These are phyloP conservation scores for Ellobium chinense DNA, from an alignment of 2,888 invertebrate genomes.

Conservation along the genomic window DNA sequence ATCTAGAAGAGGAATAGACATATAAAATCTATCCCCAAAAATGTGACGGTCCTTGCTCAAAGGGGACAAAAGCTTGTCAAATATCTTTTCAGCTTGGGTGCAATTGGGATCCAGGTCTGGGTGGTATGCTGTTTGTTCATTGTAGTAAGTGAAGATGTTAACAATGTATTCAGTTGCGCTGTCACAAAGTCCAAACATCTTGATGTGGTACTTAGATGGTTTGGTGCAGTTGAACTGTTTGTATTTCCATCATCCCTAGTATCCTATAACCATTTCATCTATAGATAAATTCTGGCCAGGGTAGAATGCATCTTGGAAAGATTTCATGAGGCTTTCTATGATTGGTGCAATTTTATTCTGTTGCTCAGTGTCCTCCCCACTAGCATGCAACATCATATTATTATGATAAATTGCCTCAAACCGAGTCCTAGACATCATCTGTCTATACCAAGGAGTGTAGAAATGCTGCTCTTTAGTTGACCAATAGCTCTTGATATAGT, in stretches of 20 bases:
- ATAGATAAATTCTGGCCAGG: not conserved
- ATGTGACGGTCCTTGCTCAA: not conserved
- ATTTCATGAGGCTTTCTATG: not conserved
- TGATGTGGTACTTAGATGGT: not conserved
- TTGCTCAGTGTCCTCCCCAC: not conserved
- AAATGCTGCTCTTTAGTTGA: not conserved
- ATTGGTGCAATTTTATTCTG: not conserved
- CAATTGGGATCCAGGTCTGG: not conserved
- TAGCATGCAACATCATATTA: not conserved
- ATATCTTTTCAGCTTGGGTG: not conserved
- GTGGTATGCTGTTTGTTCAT: not conserved
- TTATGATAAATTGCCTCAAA: not conserved
- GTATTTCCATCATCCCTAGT: not conserved
- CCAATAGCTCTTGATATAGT: not conserved
- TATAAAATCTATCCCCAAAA: not conserved
- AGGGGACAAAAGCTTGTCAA: not conserved
- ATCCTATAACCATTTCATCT: constrained; percentile 29
- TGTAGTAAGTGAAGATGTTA: not conserved
- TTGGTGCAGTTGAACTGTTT: not conserved
- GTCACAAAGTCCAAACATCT: not conserved
- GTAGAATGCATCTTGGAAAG: not conserved
- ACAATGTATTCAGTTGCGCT: not conserved
- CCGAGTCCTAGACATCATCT: not conserved
- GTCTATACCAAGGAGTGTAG: not conserved
- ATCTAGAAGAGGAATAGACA: not conserved